A percentile compares a stretch with the other conserved stretches of the same genome.
These are phyloP conservation scores for Corynorhinus townsendii DNA, from an alignment of 2,113 vertebrate species.

Conservation along the genomic window DNA sequence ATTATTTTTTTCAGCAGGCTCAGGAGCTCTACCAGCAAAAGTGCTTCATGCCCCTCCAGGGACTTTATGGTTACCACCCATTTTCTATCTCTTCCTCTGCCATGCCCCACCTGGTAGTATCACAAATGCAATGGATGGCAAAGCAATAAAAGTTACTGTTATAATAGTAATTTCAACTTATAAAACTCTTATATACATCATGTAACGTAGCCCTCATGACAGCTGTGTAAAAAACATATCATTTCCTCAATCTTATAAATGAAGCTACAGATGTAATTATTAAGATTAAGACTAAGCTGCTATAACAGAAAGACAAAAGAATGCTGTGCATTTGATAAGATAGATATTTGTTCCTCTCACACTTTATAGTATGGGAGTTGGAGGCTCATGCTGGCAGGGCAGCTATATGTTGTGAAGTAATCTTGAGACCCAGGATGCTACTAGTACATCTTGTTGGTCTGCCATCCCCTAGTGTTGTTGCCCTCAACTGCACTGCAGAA, in stretches of 20 bases:
- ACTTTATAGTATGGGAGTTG: not conserved
- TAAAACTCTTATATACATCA: not conserved
- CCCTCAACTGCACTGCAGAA: not conserved
- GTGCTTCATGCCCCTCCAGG: not conserved
- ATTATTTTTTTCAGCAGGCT: not conserved
- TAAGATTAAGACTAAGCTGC: not conserved
- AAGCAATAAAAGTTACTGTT: not conserved
- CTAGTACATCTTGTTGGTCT: not conserved
- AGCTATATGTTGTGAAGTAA: not conserved
- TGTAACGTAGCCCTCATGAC: not conserved
- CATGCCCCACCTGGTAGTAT: not conserved
- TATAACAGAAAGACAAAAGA: not conserved
- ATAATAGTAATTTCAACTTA: not conserved
- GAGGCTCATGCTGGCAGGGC: not conserved
- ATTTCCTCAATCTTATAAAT: not conserved
- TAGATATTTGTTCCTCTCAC: not conserved
- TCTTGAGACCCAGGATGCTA: not conserved
- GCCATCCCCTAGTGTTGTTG: not conserved
- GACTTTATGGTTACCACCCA: not conserved
- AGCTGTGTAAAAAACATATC: not conserved
- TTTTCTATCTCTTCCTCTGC: not conserved
- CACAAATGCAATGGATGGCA: not conserved
- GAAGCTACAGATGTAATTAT: not conserved
- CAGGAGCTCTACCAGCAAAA: not conserved
- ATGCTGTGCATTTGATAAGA: not conserved